phyloP scores from a whole-genome alignment of 2,113 vertebrate species.

The Passer montanus region DNA sequence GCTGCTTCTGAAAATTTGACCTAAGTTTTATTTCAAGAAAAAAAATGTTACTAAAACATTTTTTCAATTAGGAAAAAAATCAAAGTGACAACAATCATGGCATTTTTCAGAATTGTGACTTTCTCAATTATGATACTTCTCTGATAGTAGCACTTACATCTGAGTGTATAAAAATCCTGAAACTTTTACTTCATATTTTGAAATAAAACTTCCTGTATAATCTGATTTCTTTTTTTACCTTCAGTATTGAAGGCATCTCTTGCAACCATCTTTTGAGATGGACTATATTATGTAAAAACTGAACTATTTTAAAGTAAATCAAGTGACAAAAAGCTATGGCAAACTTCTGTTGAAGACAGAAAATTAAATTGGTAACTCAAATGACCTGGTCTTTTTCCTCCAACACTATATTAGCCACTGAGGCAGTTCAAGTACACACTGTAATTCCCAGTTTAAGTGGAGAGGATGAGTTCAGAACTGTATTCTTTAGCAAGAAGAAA shows the following conservation, averaged over 20 bases:
- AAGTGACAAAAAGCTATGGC: not conserved
- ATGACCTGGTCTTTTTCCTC: not conserved
- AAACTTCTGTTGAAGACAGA: not conserved
- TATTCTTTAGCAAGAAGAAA: conserved; percentile 26
- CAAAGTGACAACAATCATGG: not conserved
- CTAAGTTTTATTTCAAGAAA: not conserved
- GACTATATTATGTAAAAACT: not conserved
- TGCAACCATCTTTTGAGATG: not conserved
- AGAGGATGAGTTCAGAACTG: not conserved
- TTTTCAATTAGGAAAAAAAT: not conserved
- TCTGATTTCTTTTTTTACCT: not conserved
- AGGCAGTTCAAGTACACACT: not conserved
- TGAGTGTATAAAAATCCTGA: not conserved
- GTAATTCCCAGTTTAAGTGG: not conserved
- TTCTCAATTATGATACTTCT: not conserved
- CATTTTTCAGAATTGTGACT: not conserved
- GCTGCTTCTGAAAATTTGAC: not conserved
- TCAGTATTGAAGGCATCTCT: not conserved
- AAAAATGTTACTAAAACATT: not conserved
- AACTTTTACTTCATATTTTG: not conserved
- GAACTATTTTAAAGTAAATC: not conserved
- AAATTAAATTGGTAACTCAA: not conserved
- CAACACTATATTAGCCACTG: not conserved
- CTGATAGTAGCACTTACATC: not conserved
- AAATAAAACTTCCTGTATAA: not conserved